Evolutionary conservation across 2,113 vertebrate species (phyloP).

Genomic region (Motacilla tschutschensis): DNA sequence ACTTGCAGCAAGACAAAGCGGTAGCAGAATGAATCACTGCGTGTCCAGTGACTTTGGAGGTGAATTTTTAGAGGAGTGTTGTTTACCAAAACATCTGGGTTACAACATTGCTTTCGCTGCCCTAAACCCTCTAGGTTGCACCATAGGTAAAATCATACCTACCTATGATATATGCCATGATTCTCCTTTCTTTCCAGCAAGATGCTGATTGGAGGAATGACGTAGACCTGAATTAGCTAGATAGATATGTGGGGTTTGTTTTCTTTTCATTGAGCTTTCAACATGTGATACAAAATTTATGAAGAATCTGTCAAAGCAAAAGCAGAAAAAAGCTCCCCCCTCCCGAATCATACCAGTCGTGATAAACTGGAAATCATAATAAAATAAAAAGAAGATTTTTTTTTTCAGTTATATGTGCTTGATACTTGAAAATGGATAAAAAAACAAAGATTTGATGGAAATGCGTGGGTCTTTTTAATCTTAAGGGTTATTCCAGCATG

Average conservation of each 20-base stretch:
- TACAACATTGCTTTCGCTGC: not conserved
- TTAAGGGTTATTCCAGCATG: slow-evolving; percentile 1
- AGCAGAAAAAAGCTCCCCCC: slow-evolving; percentile 54
- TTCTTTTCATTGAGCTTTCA: slow-evolving; percentile 54
- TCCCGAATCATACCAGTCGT: slow-evolving; percentile 10
- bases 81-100: slow-evolving; percentile 55
- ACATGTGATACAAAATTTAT: slow-evolving; percentile 42
- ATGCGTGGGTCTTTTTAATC: not conserved
- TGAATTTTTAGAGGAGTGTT: slow-evolving; percentile 50
- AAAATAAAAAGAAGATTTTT: not conserved
- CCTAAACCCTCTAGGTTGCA: slow-evolving; percentile 36
- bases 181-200: slow-evolving; percentile 73
- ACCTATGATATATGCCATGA: slow-evolving; percentile 71
- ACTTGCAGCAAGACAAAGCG: slow-evolving; percentile 62
- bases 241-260: slow-evolving; percentile 54
- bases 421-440: not conserved
- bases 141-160: slow-evolving; percentile 63
- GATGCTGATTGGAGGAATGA: slow-evolving; percentile 71
- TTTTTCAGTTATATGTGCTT: not conserved
- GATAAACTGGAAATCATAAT: not conserved
- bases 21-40: slow-evolving; percentile 38
- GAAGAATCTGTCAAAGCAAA: slow-evolving; percentile 61
- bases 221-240: slow-evolving; percentile 67
- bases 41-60: not conserved
- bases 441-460: slow-evolving; percentile 21